Evolutionary conservation across 1,140 invertebrate genomes (phyloP), one percentile per base, ranked within the genome.

Genomic region (Apis laboriosa): DNA sequence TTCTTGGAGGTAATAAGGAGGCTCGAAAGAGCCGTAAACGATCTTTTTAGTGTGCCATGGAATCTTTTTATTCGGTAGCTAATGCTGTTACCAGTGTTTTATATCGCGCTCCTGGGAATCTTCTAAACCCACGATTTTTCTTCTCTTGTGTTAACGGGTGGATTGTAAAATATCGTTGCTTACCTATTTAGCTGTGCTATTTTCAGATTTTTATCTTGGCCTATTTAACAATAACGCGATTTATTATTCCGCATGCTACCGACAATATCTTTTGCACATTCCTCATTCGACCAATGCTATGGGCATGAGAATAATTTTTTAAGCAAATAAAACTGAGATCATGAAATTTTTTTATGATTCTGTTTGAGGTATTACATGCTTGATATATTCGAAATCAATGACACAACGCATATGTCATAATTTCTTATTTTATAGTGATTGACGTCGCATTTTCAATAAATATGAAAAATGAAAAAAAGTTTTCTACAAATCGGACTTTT

Each of bases 71-170:
- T 74, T 58, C 83, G 64, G 66, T 71, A 80, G 34, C 60, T 72
- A 87, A 81, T 77, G 86, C 81, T 68, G 80, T 78, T 87, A 53
- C 80, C 80, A 79, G 67, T 78, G 85, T 83, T 88, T 87, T 87
- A 85, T 88, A 88, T 79, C 77, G 70, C 60, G 68, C 85, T 74
- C 77, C 60, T 76, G 83, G 83, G 83, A 87, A 80, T 83, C 72
- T 83, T 77, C 84, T 82, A 83, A 80, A 83, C 63, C 85, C 76
- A 60, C 83, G 79, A 86, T 85, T 87, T 83, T 87, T 87, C 85
- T 83, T 83, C 80, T 61, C 61, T 63, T 79, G 78, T 86, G 79
- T 88, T 76, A 75, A 77, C 60, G 67, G 60, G 49, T 51, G 49
- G 53, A 24, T 64, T 80, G 49, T 78, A 80, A 84, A 80, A 68